phyloP scores from a whole-genome alignment of 2,888 invertebrate genomes.

The Lysandra bellargus region DNA sequence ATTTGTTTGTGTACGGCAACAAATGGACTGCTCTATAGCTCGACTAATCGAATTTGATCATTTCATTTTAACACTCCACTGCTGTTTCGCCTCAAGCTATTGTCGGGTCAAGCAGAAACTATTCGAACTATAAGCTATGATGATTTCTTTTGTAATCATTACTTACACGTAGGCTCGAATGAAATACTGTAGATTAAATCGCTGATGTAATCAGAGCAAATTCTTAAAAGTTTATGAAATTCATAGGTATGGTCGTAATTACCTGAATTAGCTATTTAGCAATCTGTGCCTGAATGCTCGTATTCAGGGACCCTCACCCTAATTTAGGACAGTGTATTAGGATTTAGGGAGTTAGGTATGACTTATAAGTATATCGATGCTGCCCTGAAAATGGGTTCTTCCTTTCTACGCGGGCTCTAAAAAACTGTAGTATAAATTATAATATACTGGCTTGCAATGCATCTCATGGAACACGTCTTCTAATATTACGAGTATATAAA shows the following conservation, averaged over 20 bases:
- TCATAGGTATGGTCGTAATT: neutral
- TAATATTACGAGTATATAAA: no score
- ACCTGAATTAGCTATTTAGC: no score
- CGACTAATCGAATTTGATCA: conserved; percentile 2
- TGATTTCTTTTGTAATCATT: conserved; percentile 15
- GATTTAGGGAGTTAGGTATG: no score
- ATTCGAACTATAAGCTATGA: conserved; percentile 15
- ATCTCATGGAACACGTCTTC: no score
- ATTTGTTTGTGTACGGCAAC: neutral
- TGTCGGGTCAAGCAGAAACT: conserved; percentile 6
- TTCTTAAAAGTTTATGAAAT: neutral
- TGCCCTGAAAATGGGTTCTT: no score
- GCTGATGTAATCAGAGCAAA: neutral
- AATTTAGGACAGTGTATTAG: no score
- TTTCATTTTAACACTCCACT: conserved; percentile 1
- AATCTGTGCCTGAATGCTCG: no score
- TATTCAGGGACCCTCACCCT: no score
- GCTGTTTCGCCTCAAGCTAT: neutral
- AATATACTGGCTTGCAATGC: no score
- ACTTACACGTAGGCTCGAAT: neutral
- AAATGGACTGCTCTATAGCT: neutral
- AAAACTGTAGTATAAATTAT: no score
- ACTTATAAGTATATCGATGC: no score
- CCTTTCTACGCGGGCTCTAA: no score
- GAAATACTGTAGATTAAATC: neutral